Conservation (phyloP, 2,888 invertebrate species). For the Macropis europaea region DNA sequence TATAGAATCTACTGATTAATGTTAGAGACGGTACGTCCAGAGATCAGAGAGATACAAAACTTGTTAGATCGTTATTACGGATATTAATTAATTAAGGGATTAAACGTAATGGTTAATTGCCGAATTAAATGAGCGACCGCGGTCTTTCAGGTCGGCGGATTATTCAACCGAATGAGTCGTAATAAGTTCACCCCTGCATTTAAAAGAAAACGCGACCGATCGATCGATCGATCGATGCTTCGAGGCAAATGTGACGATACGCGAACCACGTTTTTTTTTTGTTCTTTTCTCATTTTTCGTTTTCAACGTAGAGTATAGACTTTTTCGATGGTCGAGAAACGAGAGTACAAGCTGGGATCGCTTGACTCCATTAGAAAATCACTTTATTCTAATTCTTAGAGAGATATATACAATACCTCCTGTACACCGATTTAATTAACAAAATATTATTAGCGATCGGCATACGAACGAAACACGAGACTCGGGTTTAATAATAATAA, state of each 20-base stretch:
- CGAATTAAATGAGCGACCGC: constrained; percentile 43
- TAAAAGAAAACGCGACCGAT: constrained; percentile 7
- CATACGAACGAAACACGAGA: constrained; percentile 4
- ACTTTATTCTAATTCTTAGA: constrained; percentile 28
- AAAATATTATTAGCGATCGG: no score
- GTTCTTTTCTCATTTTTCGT: neutral
- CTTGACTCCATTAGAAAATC: constrained; percentile 21
- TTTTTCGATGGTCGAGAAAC: neutral
- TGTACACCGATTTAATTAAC: constrained; percentile 7
- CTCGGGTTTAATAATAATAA: no score
- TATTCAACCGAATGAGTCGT: constrained; percentile 23
- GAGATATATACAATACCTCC: neutral
- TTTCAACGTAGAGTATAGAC: neutral
- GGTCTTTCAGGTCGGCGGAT: constrained; percentile 12
- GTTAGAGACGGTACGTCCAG: constrained; percentile 57
- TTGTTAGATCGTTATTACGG: constrained; percentile 73
- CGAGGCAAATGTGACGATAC: constrained; percentile 38
- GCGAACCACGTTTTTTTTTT: neutral
- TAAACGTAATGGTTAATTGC: constrained; percentile 54
- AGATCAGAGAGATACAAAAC: constrained; percentile 53
- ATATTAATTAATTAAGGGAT: constrained; percentile 69
- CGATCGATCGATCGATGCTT: neutral
- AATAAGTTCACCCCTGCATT: constrained; percentile 44
- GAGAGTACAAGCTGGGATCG: neutral
- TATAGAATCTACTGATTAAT: constrained; percentile 61